Evolutionary conservation across 2,797 vertebrate species (phyloP).

Genomic region (Steatocranus sp.): DNA sequence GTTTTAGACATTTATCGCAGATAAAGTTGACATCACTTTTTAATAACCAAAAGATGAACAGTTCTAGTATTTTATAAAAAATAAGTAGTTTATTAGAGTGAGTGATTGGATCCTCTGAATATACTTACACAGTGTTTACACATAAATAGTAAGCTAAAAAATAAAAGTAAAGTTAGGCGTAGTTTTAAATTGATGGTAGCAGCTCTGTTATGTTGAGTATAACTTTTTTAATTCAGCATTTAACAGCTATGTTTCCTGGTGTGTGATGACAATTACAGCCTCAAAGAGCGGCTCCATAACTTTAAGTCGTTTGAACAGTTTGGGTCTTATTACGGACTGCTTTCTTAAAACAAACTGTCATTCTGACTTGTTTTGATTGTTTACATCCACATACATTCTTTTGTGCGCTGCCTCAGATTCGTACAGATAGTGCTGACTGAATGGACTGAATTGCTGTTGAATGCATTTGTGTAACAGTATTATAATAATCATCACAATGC

Average conservation of each 20-base stretch:
- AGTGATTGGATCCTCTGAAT: neutral
- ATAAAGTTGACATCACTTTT: neutral
- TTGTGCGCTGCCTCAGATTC: neutral
- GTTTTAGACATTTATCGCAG: neutral
- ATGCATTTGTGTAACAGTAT: constrained; percentile 4
- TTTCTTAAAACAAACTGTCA: neutral
- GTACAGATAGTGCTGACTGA: neutral
- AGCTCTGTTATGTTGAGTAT: neutral
- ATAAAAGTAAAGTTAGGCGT: neutral
- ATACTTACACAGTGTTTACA: neutral
- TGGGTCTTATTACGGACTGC: neutral
- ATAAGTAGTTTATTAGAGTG: neutral
- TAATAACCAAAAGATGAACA: neutral
- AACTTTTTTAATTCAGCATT: neutral
- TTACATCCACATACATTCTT: neutral
- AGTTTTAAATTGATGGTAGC: neutral
- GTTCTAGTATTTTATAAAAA: neutral
- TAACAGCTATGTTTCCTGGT: neutral
- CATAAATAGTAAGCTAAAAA: neutral
- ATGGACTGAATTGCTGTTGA: neutral
- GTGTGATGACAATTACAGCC: neutral
- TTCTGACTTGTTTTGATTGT: neutral
- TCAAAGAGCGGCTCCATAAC: neutral
- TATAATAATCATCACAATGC: neutral
- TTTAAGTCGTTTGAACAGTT: neutral